Conservation (phyloP, 2,888 invertebrate genomes). For the Nomada flava region DNA sequence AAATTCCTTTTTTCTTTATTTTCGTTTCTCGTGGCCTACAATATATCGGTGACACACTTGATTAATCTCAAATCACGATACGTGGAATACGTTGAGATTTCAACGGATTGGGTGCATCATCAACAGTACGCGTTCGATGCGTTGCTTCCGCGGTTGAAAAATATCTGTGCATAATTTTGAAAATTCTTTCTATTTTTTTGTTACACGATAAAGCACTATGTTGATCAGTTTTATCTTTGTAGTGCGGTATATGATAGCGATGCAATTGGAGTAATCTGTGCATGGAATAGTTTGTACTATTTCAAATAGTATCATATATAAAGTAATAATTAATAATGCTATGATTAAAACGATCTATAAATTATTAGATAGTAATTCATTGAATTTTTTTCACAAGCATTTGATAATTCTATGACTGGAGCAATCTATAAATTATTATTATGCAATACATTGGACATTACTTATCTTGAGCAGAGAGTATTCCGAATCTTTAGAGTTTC, state of each 20-base stretch:
- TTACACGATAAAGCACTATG: background rate
- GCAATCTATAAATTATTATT: no score
- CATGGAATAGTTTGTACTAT: background rate
- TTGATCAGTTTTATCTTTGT: background rate
- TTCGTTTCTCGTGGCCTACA: slow-evolving; percentile 1
- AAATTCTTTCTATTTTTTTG: background rate
- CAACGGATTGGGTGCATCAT: background rate
- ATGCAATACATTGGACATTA: no score
- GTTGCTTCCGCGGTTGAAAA: no score
- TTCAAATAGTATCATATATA: background rate
- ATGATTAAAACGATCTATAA: no score
- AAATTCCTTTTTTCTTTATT: slow-evolving; percentile 18
- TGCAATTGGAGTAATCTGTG: background rate
- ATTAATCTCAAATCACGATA: slow-evolving; percentile 9
- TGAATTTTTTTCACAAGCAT: no score
- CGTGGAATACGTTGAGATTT: background rate
- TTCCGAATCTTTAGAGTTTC: no score
- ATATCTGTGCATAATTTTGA: no score
- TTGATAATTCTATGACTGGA: no score
- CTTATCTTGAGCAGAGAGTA: background rate
- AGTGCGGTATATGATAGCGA: background rate
- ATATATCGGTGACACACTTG: background rate
- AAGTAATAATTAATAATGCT: background rate
- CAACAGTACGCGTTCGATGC: background rate
- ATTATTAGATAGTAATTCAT: no score